Evolutionary conservation across 2,797 vertebrate species (phyloP), one percentile per base, ranked within the genome.

Genomic region (Threskiornis aethiopicus): DNA sequence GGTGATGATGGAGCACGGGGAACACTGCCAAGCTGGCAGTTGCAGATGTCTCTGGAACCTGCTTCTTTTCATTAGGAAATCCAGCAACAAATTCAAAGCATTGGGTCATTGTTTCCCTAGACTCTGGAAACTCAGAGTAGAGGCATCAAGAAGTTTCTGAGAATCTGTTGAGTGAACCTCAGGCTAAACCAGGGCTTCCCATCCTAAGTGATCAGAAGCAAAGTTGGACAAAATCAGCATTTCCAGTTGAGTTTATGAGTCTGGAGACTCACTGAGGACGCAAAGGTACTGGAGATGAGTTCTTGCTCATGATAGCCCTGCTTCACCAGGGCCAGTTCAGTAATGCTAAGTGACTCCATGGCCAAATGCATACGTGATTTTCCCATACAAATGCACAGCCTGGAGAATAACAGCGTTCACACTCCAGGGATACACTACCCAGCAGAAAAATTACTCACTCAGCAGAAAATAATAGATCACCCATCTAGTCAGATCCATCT

Each of bases 391-490:
- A 72, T n/a, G 26, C 52, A 75, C 71, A 80, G 31, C 71, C 64
- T 90, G 66, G 70, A 76, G 62, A 92, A 18, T 65, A 67, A 3
- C 75, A 39, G 41, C 3, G 4, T 84, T 33, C 85, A 87, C 41
- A 75, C 79, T 88, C n/a, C 65, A 31, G 41, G 47, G 61, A 42
- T 78, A 37, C 78, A 86, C 61, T 55, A 67, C 41, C 37, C 57
- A 61, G 86, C 72, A 85, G 75, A 81, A 88, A 87, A 80, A 79
- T 54, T 58, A 71, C 47, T 51, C 5, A 0, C 65, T 79, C 42
- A 47, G 84, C 70, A 95, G 87, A 85, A 91, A 33, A 69, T 16
- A 33, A 49, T 33, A 80, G 71, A 71, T 95, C 82, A 89, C 33
- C 79, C 67, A 47, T 49, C 67, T 55, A 73, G 85, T 85, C 82